These are phyloP conservation scores for Lindbergichthys nudifrons DNA, from an alignment of 2,797 vertebrate species.

Conservation along the genomic window DNA sequence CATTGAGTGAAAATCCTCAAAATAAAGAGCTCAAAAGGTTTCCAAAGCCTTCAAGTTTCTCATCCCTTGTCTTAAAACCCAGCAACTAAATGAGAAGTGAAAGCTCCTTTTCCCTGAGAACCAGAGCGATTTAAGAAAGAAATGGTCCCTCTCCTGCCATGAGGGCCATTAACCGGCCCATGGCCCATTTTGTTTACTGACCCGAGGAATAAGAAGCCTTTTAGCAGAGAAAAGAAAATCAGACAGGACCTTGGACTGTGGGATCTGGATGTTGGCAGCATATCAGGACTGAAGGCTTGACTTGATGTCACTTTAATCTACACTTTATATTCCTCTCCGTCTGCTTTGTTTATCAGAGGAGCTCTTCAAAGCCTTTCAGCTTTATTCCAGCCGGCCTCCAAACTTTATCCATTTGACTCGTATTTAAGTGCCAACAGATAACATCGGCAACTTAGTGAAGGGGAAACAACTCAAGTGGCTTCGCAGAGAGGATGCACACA, in stretches of 20 bases:
- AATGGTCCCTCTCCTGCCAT: constrained; percentile 36
- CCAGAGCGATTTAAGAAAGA: constrained; percentile 47
- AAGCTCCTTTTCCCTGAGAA: constrained; percentile 30
- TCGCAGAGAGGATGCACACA: constrained; percentile 24
- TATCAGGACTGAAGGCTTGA: constrained; percentile 44
- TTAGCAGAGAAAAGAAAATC: constrained; percentile 49
- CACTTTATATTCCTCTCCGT: constrained; percentile 42
- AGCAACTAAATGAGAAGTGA: constrained; percentile 44
- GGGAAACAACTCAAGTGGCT: neutral
- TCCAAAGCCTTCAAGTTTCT: constrained; percentile 41
- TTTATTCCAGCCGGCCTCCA: constrained; percentile 13
- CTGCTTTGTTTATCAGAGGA: constrained; percentile 51
- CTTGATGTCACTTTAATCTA: constrained; percentile 59
- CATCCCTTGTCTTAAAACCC: constrained; percentile 48
- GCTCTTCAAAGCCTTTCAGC: constrained; percentile 41
- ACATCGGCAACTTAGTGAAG: constrained; percentile 50
- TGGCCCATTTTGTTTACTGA: constrained; percentile 66
- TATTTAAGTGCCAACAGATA: constrained; percentile 56
- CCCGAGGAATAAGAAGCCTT: constrained; percentile 55
- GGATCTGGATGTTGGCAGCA: constrained; percentile 30
- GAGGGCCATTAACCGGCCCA: constrained; percentile 45
- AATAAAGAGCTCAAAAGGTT: constrained; percentile 28
- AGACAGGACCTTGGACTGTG: constrained; percentile 44
- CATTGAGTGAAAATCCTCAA: neutral
- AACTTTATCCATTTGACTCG: constrained; percentile 53